These are phyloP conservation scores for Thera obeliscata DNA, from an alignment of 2,888 invertebrate genomes.

Conservation along the genomic window DNA sequence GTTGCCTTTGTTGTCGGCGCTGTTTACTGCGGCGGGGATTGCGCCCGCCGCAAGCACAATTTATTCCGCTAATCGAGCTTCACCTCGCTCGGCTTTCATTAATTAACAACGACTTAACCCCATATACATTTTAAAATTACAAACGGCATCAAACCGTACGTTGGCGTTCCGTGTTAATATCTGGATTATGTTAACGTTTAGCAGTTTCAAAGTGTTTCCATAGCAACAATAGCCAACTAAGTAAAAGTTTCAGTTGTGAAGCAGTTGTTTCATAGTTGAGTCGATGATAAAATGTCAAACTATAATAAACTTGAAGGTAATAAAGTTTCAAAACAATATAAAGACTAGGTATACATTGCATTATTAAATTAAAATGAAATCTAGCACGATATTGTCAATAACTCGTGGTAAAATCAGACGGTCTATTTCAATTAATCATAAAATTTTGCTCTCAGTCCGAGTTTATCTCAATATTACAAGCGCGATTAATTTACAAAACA, in stretches of 20 bases:
- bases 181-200: constrained; percentile 24
- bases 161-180: constrained; percentile 6
- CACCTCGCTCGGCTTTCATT: constrained; percentile 75
- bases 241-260: constrained; percentile 5
- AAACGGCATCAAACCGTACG: constrained; percentile 44
- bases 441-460: constrained; percentile 36
- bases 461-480: constrained; percentile 44
- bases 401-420: constrained; percentile 31
- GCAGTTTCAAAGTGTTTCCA: constrained; percentile 2
- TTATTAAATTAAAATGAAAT: background rate
- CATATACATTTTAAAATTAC: constrained; percentile 55
- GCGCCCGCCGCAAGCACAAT: constrained; percentile 75
- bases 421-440: constrained; percentile 41
- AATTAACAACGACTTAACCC: constrained; percentile 75
- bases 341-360: too few species aligned
- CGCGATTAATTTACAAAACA: constrained; percentile 46
- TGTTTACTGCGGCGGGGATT: constrained; percentile 75
- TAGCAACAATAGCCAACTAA: constrained; percentile 1
- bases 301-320: too few species aligned
- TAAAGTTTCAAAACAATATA: too few species aligned
- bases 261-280: constrained; percentile 5
- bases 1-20: constrained; percentile 76
- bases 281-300: background rate
- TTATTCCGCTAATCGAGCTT: constrained; percentile 79
- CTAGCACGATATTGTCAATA: constrained; percentile 22